Base-by-base conservation (phyloP, 2,888 invertebrate species). In the Leptopilina myrica region DNA sequence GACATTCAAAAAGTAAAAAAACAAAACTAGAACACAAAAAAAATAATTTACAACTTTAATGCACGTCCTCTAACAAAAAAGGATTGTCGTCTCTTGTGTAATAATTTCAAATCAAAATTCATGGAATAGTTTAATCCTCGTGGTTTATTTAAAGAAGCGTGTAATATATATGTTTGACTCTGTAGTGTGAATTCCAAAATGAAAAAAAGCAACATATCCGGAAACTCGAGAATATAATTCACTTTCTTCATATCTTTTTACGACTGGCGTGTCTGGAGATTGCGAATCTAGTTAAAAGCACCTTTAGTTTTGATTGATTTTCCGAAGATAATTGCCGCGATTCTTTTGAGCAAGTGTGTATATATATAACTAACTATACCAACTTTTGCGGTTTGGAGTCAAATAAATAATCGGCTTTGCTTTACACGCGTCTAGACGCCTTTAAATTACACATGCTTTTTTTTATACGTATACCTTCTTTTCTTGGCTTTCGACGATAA, bases 31-130 rank as follows among this genome's bases (percentile, higher is more conserved):
- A 7, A 1, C 7, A 15, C 9, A 20, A 62, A 62, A 33, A 33
- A 62, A 62, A 15, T 62, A 62, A 62, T 20, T 62, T 62, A 62
- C 15, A 2, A 20, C 9, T 0, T 15, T 20, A 20, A 62, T 62
- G 62, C 7, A 43, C 9, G 62, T 62, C 20, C 20, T 15, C 15
- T 62, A 20, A 15, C 20, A 62, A 62, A 62, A 59, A 62, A 9
- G 62, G 6, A n/a, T 62, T 62, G 62, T 62, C 62, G 15, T 3
- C 62, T 2, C 15, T 49, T 49, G 49, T 62, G 15, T 15, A 20
- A 62, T 62, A 62, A 62, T 62, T 62, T 62, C 62, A 20, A 62
- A 62, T 62, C 62, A 62, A 62, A 62, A 62, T 62, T 62, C 62
- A 62, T 62, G 62, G 62, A 62, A 62, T 62, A 62, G 62, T 62